Evolutionary conservation across 2,113 vertebrate species (phyloP), one percentile per base, ranked within the genome.

Genomic region (Gila orcuttii): DNA sequence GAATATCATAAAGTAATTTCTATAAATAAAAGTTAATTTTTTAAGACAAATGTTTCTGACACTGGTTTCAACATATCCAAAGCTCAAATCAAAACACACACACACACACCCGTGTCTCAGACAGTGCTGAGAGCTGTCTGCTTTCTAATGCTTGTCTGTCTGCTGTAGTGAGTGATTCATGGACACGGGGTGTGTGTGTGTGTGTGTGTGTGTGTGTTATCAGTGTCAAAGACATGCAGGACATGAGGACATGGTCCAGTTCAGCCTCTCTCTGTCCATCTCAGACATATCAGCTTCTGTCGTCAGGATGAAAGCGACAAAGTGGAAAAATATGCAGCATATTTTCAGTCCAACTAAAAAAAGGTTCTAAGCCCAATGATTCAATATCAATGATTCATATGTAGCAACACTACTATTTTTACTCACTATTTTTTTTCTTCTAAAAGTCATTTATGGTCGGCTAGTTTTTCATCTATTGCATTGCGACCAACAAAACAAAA

Each of bases 101-200:
- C 33, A 69, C 75, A 69, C 73, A 5, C 71, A 50, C 6, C 39
- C 8, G 39, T 47, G n/a, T 75, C 42, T 50, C 42, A 85, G 52
- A 84, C 83, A 36, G 25, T 42, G 19, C 23, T 57, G 31, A 59
- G 19, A 60, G 31, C 52, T 79, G 82, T 84, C 47, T 85, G 74
- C 50, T 59, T 64, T 45, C 66, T 28, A 52, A 42, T 85, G 84
- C 77, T 59, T 1, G 84, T 79, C 25, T 85, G 84, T 85, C 39
- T 85, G 55, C 42, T 60, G 59, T 23, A 62, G 31, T 64, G 79
- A 45, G 79, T 66, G 59, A 45, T 39, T 66, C 57, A 45, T 60
- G 33, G 57, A 42, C 33, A 42, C 33, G 2, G 57, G n/a, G 21
- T 42, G 57, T 62, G 82, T 28, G 82, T 64, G 64, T 68, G 57